Evolutionary conservation across 2,797 vertebrate species (phyloP).

Genomic region (Tiaroga cobitis): DNA sequence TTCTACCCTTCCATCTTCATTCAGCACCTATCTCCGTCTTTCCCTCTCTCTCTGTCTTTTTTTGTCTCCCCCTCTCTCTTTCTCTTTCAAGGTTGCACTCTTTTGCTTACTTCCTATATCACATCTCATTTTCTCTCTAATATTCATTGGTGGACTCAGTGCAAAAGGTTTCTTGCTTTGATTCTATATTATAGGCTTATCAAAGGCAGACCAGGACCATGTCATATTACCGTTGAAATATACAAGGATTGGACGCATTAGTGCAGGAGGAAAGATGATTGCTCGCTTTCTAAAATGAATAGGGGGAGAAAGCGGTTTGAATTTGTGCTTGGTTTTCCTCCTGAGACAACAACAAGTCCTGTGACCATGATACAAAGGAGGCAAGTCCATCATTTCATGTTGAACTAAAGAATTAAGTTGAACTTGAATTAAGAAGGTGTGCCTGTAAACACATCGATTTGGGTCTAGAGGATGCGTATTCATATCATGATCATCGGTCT

Average conservation of each 20-base stretch:
- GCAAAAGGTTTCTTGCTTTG: constrained; percentile 55
- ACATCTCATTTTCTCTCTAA: constrained; percentile 22
- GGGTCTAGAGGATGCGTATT: neutral
- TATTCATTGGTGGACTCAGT: constrained; percentile 47
- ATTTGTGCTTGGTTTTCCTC: constrained; percentile 32
- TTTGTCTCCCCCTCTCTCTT: neutral
- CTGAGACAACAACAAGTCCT: constrained; percentile 11
- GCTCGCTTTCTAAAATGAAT: constrained; percentile 34
- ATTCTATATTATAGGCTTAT: constrained; percentile 53
- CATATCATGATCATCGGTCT: neutral
- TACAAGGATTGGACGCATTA: constrained; percentile 31
- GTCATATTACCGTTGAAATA: constrained; percentile 46
- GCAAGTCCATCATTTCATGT: neutral
- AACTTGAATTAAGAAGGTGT: constrained; percentile 7
- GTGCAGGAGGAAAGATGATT: constrained; percentile 34
- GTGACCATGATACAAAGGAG: constrained; percentile 18
- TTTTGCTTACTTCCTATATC: constrained; percentile 27
- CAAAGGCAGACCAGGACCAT: constrained; percentile 43
- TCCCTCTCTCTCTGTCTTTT: constrained; percentile 4
- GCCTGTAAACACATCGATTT: constrained; percentile 1
- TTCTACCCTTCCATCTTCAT: constrained; percentile 39
- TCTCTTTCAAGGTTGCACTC: constrained; percentile 36
- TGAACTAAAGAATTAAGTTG: neutral
- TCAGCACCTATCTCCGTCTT: constrained; percentile 14
- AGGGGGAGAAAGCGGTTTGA: neutral